Conservation (phyloP, 2,797 vertebrate genomes). For the Enteromius afrohamiltoni region DNA sequence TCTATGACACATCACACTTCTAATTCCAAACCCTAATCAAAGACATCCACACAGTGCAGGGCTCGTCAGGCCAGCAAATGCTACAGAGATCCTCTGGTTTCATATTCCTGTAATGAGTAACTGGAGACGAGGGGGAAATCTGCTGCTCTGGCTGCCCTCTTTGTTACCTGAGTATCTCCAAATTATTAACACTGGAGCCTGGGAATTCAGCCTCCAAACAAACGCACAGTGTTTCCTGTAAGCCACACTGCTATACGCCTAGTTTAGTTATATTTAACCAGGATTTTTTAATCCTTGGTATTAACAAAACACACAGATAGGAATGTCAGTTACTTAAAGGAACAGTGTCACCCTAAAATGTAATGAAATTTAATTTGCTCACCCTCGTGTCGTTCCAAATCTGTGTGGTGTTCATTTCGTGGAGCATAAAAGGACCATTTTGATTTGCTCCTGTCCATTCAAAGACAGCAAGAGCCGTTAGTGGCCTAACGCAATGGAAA, state of each 20-base stretch:
- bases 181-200: conserved; percentile 55
- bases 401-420: not conserved
- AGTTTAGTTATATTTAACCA: conserved; percentile 2
- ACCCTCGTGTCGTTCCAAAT: not conserved
- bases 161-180: conserved; percentile 54
- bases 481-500: no score
- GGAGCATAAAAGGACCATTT: not conserved
- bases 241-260: not conserved
- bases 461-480: not conserved
- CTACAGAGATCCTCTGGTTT: conserved; percentile 51
- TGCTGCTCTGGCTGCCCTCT: conserved; percentile 53
- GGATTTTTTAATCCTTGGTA: not conserved
- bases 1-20: conserved; percentile 54
- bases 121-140: conserved; percentile 53
- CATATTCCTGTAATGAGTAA: conserved; percentile 60
- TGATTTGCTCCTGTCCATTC: not conserved
- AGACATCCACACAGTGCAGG: conserved; percentile 56
- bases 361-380: not conserved
- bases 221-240: conserved; percentile 19
- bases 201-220: conserved; percentile 49
- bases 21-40: conserved; percentile 60
- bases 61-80: conserved; percentile 51
- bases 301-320: conserved; percentile 13
- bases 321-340: not conserved
- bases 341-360: not conserved